Conservation (phyloP, 2,888 invertebrate genomes). For the Chymomyza procnemis region DNA sequence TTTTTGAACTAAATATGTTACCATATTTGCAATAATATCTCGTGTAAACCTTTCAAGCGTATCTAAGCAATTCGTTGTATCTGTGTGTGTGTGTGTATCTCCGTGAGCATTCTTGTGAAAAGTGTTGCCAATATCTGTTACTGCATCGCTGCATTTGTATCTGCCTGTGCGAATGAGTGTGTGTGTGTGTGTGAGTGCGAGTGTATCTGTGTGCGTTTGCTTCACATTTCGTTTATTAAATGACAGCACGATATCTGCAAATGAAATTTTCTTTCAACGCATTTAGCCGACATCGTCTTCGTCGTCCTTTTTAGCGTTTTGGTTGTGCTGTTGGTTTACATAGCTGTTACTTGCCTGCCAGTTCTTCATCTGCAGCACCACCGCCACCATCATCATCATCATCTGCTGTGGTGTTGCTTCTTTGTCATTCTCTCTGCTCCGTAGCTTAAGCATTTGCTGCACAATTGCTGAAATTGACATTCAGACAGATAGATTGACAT, state of each 20-base stretch:
- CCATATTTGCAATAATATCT: background rate
- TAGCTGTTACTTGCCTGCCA: conserved; percentile 9
- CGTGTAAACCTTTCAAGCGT: background rate
- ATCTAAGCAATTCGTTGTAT: background rate
- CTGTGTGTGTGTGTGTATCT: conserved; percentile 10
- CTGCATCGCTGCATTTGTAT: conserved; percentile 70
- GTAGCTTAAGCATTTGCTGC: background rate
- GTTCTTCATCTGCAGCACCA: background rate
- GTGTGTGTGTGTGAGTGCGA: conserved; percentile 10
- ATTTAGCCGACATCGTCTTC: conserved; percentile 50
- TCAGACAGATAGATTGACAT: conserved; percentile 72
- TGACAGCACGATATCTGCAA: conserved; percentile 78
- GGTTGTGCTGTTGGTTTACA: background rate
- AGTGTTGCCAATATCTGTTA: conserved; percentile 72
- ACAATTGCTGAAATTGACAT: conserved; percentile 71
- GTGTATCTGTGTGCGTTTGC: conserved; percentile 19
- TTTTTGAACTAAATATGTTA: too few relatives aligned
- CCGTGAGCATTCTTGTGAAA: conserved; percentile 46
- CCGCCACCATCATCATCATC: background rate
- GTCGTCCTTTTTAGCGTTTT: conserved; percentile 4
- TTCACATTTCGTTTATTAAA: conserved; percentile 76
- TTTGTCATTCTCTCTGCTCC: background rate
- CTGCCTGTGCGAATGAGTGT: conserved; percentile 23
- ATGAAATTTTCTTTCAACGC: conserved; percentile 76
- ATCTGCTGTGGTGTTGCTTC: conserved; percentile 37